A percentile compares a stretch with the other conserved stretches of the same genome.
Evolutionary conservation across 2,797 vertebrate species (phyloP).

Genomic region (Pseudocheirus occidentalis): DNA sequence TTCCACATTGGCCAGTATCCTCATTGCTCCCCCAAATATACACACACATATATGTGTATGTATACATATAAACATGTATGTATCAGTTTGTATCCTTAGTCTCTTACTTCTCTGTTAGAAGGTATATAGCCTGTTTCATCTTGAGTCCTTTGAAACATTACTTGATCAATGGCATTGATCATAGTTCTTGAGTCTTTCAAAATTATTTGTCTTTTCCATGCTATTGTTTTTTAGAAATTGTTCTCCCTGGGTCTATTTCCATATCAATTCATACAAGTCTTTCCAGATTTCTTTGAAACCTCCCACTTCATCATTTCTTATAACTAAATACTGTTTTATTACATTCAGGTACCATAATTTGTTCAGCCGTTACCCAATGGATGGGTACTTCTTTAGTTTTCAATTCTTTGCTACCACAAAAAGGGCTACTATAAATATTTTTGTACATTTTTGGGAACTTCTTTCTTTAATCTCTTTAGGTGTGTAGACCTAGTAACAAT

Average conservation of each 20-base stretch:
- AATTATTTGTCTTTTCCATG: neutral
- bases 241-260: neutral
- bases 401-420: neutral
- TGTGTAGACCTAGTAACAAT: neutral
- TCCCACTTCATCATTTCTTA: neutral
- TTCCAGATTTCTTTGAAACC: neutral
- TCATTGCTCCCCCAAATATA: neutral
- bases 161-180: neutral
- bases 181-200: neutral
- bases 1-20: neutral
- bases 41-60: no score
- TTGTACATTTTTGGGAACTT: neutral
- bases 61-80: neutral
- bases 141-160: neutral
- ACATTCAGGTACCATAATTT: neutral
- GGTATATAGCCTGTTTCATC: neutral
- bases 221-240: neutral
- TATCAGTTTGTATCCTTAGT: neutral
- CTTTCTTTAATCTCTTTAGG: neutral
- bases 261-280: neutral
- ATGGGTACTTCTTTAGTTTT: neutral
- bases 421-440: neutral
- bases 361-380: neutral
- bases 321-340: neutral
- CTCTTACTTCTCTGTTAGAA: neutral